Conservation (phyloP, 2,888 invertebrate genomes). For the Falcaria lacertinaria region DNA sequence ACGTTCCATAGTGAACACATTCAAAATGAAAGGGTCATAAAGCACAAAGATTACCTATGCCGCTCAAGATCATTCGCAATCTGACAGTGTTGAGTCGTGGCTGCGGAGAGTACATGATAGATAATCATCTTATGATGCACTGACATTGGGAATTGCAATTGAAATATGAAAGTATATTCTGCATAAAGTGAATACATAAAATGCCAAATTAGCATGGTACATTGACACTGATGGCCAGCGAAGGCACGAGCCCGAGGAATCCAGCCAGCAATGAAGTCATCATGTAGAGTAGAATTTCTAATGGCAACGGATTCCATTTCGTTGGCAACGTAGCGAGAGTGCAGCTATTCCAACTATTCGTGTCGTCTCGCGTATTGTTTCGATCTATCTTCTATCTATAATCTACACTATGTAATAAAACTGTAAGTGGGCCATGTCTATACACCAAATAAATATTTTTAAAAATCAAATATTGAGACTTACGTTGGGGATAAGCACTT, state of each 20-base stretch:
- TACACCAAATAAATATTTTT: too few species aligned
- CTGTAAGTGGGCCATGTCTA: too few species aligned
- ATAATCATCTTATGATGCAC: background rate
- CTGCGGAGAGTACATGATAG: too few species aligned
- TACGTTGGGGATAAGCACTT: too few species aligned
- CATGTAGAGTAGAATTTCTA: slow-evolving; percentile 69
- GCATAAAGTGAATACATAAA: slow-evolving; percentile 24
- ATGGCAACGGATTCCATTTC: slow-evolving; percentile 73
- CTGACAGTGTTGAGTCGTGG: too few species aligned
- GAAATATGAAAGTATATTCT: slow-evolving; percentile 35
- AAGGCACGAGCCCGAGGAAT: slow-evolving; percentile 52
- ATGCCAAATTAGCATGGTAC: slow-evolving; percentile 39
- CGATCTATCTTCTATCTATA: too few species aligned
- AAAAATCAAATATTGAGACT: too few species aligned
- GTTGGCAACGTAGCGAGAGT: slow-evolving; percentile 72
- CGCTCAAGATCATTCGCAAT: too few species aligned
- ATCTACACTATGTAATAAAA: too few species aligned
- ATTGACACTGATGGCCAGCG: slow-evolving; percentile 33
- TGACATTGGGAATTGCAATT: slow-evolving; percentile 13
- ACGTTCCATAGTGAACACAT: too few species aligned
- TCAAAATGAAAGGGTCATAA: too few species aligned
- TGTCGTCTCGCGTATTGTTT: slow-evolving; percentile 52
- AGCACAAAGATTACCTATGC: too few species aligned
- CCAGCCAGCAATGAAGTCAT: slow-evolving; percentile 68
- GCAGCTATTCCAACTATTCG: slow-evolving; percentile 63